Base-by-base conservation (phyloP, 1,140 invertebrate genomes). In the Aphis gossypii region DNA sequence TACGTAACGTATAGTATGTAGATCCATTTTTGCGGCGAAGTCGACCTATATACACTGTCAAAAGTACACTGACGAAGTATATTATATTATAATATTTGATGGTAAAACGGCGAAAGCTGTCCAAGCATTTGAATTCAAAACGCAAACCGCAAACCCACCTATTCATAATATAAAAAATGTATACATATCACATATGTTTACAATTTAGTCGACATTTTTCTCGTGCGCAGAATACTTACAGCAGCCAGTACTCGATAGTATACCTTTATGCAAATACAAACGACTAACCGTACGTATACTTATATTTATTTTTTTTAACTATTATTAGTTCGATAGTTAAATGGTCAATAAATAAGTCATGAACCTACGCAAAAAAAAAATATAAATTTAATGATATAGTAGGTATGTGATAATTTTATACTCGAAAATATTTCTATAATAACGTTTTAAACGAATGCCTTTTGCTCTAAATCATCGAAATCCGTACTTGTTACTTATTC, bases 81-180 rank as follows among this genome's bases (percentile, higher is more conserved):
- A n/a, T 76, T n/a, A n/a, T 76, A n/a, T n/a, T 76, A 18, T 76
- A 68, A 68, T 68, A 68, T 68, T 68, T 68, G 60, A n/a, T 68
- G 60, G 60, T n/a, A 68, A 68, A 68, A 76, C 30, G 60, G 14
- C 14, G n/a, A n/a, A 76, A 76, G 60, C 14, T 76, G 60, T 76
- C 60, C 60, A 76, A 76, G 4, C 60, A 76, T 76, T n/a, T 76
- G n/a, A n/a, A 76, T 76, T 76, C 30, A 35, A n/a, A 76, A 76
- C n/a, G 30, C 60, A 5, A 68, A 68, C 14, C 60, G 60, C 60
- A 68, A 14, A 60, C 56, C 56, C n/a, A 18, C 60, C 30, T 76
- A 76, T 60, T 30, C 30, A 60, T 76, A 18, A 76, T n/a, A 76
- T 76, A 14, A 76, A 76, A 30, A 4, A 68, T 68, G 60, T 68